These are phyloP conservation scores for Lophochroa leadbeateri DNA, from an alignment of 2,113 vertebrate species.

Conservation along the genomic window DNA sequence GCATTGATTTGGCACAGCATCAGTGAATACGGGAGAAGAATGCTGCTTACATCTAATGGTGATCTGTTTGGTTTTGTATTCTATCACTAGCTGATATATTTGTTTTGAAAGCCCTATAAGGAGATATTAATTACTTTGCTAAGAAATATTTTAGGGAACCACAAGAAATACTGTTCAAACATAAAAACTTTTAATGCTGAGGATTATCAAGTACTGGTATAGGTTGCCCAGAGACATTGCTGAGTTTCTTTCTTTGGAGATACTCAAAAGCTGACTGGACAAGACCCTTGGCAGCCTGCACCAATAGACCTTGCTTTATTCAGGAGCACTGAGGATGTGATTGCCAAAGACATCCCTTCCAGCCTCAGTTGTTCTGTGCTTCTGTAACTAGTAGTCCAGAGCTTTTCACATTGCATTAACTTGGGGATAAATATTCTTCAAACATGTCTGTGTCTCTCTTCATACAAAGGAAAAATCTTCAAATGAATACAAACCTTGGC, in stretches of 20 bases:
- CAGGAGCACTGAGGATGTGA: background rate
- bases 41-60: background rate
- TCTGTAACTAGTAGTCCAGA: background rate
- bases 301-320: background rate
- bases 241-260: background rate
- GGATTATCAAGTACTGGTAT: background rate
- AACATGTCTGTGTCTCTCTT: background rate
- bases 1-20: background rate
- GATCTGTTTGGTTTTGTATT: background rate
- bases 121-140: background rate
- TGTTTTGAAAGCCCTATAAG: background rate
- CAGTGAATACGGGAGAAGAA: background rate
- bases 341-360: background rate
- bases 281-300: background rate
- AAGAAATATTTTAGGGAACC: background rate
- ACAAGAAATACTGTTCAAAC: background rate
- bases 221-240: background rate
- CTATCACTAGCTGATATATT: background rate
- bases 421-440: background rate
- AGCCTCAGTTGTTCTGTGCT: background rate
- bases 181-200: background rate
- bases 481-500: background rate
- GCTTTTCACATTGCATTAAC: background rate
- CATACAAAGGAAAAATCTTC: background rate
- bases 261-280: background rate